Conservation (phyloP, 2,888 invertebrate genomes). For the Aproaerema taeniolella region DNA sequence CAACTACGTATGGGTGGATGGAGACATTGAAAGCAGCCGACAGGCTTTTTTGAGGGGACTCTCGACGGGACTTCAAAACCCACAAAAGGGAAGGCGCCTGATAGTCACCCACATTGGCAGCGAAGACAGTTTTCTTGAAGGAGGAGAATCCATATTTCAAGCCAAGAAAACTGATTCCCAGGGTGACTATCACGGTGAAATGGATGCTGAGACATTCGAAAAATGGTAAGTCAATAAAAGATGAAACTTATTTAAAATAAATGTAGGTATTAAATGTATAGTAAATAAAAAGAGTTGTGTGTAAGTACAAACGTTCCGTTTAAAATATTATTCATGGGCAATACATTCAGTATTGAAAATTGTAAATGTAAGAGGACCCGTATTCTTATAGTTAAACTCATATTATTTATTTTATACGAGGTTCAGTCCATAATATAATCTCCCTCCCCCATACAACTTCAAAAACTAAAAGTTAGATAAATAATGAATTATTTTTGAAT, state of each 20-base stretch:
- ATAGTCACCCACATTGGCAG: constrained; percentile 1
- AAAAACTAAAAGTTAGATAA: background rate
- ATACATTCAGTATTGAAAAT: too few species aligned
- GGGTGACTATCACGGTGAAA: constrained; percentile 2
- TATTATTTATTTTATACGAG: background rate
- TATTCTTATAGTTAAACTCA: background rate
- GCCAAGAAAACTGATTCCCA: background rate
- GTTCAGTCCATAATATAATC: background rate
- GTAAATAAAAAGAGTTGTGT: background rate
- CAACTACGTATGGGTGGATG: background rate
- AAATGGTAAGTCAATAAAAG: too few species aligned
- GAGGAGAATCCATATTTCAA: background rate
- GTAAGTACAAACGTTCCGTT: background rate
- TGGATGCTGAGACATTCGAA: background rate
- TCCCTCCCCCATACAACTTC: background rate
- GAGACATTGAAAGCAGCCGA: background rate
- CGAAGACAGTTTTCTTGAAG: background rate
- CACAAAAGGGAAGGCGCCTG: background rate
- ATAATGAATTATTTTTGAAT: background rate
- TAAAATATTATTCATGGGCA: background rate
- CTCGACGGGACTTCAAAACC: background rate
- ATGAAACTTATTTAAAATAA: background rate
- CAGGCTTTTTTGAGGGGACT: background rate
- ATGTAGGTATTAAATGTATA: background rate
- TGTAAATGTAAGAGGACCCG: background rate